Evolutionary conservation across 2,888 invertebrate species (phyloP), one percentile per base, ranked within the genome.

Genomic region (Choreutis nemorana): DNA sequence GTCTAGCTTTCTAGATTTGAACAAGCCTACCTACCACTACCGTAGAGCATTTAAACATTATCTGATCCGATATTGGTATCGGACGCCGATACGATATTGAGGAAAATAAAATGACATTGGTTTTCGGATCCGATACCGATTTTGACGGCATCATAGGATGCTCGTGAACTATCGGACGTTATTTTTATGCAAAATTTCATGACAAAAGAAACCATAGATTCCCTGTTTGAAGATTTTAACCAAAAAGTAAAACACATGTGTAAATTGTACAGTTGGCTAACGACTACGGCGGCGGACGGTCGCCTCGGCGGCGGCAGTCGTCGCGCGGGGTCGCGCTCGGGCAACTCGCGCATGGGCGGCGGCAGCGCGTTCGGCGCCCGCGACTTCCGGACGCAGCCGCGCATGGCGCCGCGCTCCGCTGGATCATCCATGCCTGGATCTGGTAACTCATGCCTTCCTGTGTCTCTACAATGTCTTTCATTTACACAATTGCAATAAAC

Each of bases 261-360:
- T 8, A 18, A 26, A 24, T 13, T 29, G 10, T 36, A 5, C 42
- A 79, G 79, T 39, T 80, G 80, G 80, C 53, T 65, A 55, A 71
- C 68, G 23, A 90, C 81, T 89, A 55, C 79, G 34, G 73, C 75
- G 83, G 81, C 92, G 29, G 90, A 90, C 52, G 83, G 84, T 5
- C 85, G 91, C 48, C 85, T 86, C 32, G 80, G 83, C 44, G 89
- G 91, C 53, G 83, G 75, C 43, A 71, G 67, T 5, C 70, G 84
- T n/a, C 82, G 83, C 50, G 78, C 84, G 33, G 82, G 83, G 41
- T 80, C 83, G 32, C 73, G 83, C 29, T 78, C 82, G 31, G 77
- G 81, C 44, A 82, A 82, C 49, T 79, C 73, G 20, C 64, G 57
- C 25, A 47, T 53, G 35, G 50, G 45, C 32, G 44, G 49, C 41